These are phyloP conservation scores for Ophion costatus DNA, from an alignment of 2,888 invertebrate species.

Conservation along the genomic window DNA sequence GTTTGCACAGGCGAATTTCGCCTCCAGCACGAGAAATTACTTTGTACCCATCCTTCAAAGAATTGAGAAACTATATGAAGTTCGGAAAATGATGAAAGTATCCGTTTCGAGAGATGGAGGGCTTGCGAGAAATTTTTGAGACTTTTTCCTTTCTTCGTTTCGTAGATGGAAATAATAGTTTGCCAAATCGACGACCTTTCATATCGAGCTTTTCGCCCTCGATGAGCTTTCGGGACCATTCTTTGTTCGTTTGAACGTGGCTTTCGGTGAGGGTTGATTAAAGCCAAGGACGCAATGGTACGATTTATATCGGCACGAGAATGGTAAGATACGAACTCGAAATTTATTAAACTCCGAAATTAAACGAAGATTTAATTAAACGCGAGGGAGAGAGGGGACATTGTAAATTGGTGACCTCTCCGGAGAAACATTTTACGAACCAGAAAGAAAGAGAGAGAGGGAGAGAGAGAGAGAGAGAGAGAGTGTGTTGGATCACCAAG, in stretches of 20 bases:
- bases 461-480: not conserved
- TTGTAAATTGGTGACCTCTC: conserved; percentile 9
- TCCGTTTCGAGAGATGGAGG: conserved; percentile 2
- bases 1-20: not conserved
- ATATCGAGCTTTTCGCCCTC: not conserved
- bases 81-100: conserved; percentile 15
- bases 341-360: not conserved
- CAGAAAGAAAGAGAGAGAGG: not conserved
- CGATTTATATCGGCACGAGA: too few relatives aligned
- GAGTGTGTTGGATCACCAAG: not conserved
- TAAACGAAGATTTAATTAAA: not conserved
- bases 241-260: too few relatives aligned
- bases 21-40: not conserved
- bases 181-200: not conserved
- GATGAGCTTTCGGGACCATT: too few relatives aligned
- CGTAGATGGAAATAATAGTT: not conserved
- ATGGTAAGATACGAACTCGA: not conserved
- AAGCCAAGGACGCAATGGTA: too few relatives aligned
- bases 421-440: conserved; percentile 9
- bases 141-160: conserved; percentile 1
- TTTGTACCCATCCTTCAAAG: not conserved
- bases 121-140: conserved; percentile 13
- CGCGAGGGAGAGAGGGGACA: conserved; percentile 2
- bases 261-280: too few relatives aligned
- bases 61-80: not conserved